Evolutionary conservation across 2,113 vertebrate species (phyloP), one percentile per base, ranked within the genome.

Genomic region (Corapipo altera): DNA sequence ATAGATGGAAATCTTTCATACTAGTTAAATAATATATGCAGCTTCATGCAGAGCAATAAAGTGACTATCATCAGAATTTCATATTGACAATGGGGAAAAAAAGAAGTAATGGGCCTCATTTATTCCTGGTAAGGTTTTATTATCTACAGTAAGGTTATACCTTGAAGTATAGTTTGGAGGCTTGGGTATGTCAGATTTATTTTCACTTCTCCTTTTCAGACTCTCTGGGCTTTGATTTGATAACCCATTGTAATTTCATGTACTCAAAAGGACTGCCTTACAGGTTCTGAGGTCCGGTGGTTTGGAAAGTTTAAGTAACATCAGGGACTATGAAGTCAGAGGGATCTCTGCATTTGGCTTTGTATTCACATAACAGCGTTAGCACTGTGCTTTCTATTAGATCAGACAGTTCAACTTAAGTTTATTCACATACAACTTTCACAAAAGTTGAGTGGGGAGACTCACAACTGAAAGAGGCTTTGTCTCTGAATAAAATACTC

Each of bases 11-110:
- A 94, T 92, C 55, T 90, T 92, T 93, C 72, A 64, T 55, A 74
- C 35, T 41, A 57, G 69, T 93, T 89, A 94, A 95, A 96, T 90
- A 96, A 95, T 84, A 77, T 84, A 94, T 86, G 57, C 90, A 84
- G 72, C 54, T 80, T 88, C 79, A 86, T 59, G 79, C 72, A 90
- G 88, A 90, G 88, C 69, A 86, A 91, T 93, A 84, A 93, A 92
- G 65, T 77, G 72, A 67, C 79, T 93, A 89, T 88, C 79, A 88
- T 76, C 69, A 88, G 90, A 96, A 93, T 88, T 93, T 93, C 83
- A 84, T 91, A 91, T 64, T 91, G 75, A 91, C 88, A 93, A 85
- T 70, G 49, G 66, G 55, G 15, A 41, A 89, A 69, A 91, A 92
- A 82, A 52, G 78, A 80, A 71, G 39, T 95, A 96, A 96, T 80